A percentile compares a stretch with the other conserved stretches of the same genome.
These are phyloP conservation scores for Picus viridis DNA, from an alignment of 2,797 vertebrate species.

Conservation along the genomic window DNA sequence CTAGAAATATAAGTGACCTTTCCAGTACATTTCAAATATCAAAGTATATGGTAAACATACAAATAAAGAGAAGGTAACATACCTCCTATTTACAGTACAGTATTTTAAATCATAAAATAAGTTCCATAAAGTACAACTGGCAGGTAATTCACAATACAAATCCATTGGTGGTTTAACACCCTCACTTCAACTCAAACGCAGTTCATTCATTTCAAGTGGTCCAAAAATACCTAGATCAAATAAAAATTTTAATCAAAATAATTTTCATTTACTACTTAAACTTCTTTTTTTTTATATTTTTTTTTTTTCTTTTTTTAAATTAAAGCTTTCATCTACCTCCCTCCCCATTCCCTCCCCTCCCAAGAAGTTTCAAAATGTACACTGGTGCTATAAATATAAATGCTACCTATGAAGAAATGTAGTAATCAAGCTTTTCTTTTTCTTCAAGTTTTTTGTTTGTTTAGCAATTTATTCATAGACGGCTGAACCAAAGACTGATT, in stretches of 20 bases:
- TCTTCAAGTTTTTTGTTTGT: constrained; percentile 76
- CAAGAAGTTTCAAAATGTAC: constrained; percentile 75
- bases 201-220: constrained; percentile 81
- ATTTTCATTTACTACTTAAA: constrained; percentile 79
- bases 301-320: constrained; percentile 78
- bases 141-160: constrained; percentile 78
- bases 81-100: constrained; percentile 88
- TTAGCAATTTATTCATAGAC: constrained; percentile 67
- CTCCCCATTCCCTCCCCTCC: constrained; percentile 44
- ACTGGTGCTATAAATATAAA: constrained; percentile 82
- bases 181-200: constrained; percentile 77
- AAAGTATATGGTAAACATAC: constrained; percentile 95
- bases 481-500: constrained; percentile 59
- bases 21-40: constrained; percentile 92
- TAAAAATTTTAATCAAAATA: constrained; percentile 86
- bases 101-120: constrained; percentile 86
- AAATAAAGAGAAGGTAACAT: constrained; percentile 85
- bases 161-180: constrained; percentile 76
- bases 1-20: constrained; percentile 96
- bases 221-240: constrained; percentile 86
- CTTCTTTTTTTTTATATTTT: constrained; percentile 68
- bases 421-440: constrained; percentile 68
- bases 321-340: constrained; percentile 81
- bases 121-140: constrained; percentile 83
- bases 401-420: constrained; percentile 78